Percentiles rank a stretch among this genome's conserved stretches.
Conservation (phyloP, 2,113 vertebrate species). For the Dromiciops gliroides region DNA sequence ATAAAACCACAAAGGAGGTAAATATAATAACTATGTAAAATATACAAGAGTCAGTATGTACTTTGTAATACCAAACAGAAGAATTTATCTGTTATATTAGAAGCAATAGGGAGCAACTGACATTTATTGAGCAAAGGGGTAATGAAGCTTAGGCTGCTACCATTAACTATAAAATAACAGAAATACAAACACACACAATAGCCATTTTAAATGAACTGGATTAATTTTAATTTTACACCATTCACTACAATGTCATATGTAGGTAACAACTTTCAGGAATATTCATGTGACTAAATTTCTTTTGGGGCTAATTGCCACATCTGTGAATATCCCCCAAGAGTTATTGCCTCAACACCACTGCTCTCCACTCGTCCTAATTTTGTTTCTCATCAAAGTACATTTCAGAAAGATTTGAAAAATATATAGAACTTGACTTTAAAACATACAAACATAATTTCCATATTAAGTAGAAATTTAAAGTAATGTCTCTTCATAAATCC, state of each 20-base stretch:
- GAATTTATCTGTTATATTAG: neutral
- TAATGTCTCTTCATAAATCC: neutral
- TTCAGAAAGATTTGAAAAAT: neutral
- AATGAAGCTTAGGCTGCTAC: neutral
- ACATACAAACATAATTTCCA: too few species aligned
- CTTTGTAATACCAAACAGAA: neutral
- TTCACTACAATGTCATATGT: neutral
- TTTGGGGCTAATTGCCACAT: neutral
- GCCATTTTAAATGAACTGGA: neutral
- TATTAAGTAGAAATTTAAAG: neutral
- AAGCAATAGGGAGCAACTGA: neutral
- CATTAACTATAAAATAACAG: neutral
- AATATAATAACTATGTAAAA: neutral
- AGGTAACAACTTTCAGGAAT: neutral
- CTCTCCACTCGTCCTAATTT: neutral
- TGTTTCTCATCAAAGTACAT: constrained; percentile 1
- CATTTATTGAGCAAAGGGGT: neutral
- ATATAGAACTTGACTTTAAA: too few species aligned
- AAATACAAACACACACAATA: too few species aligned
- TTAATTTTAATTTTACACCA: neutral
- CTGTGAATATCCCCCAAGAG: neutral
- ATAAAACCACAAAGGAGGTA: neutral
- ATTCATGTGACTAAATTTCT: neutral
- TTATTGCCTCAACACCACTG: neutral
- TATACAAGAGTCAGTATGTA: neutral